Percentiles rank a stretch among this genome's conserved stretches.
phyloP scores from a whole-genome alignment of 2,797 vertebrate species.

The Morus bassanus region DNA sequence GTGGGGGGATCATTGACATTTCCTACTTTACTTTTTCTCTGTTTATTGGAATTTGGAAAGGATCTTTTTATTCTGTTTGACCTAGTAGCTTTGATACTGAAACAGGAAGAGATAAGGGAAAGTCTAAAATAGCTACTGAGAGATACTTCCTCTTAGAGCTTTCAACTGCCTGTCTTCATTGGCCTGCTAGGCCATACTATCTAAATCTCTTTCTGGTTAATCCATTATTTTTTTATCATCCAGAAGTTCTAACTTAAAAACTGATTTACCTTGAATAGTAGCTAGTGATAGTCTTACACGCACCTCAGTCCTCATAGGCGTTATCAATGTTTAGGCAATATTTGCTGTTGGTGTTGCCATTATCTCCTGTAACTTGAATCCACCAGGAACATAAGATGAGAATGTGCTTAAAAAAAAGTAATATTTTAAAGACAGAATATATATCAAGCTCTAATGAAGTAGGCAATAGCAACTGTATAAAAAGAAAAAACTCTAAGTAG shows the following conservation, averaged over 20 bases:
- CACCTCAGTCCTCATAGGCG: not conserved
- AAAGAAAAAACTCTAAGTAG: not conserved
- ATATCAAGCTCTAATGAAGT: not conserved
- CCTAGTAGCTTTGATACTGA: not conserved
- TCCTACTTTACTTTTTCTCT: not conserved
- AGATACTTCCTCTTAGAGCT: not conserved
- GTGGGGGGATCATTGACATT: rapidly evolving
- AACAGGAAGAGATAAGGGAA: not conserved
- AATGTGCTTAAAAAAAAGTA: not conserved
- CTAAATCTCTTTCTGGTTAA: not conserved
- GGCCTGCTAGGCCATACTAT: not conserved
- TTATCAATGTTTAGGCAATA: not conserved
- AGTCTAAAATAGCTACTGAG: not conserved
- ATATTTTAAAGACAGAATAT: not conserved
- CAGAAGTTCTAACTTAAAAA: not conserved
- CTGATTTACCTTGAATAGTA: not conserved
- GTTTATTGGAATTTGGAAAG: not conserved
- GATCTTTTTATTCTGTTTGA: not conserved
- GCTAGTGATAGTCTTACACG: not conserved
- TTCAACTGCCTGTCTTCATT: not conserved
- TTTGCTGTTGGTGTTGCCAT: not conserved
- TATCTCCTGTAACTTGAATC: not conserved
- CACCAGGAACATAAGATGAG: not conserved
- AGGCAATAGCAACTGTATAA: not conserved
- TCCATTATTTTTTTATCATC: not conserved